Conservation (phyloP, 2,797 vertebrate species). For the Sebastes matsubarae region DNA sequence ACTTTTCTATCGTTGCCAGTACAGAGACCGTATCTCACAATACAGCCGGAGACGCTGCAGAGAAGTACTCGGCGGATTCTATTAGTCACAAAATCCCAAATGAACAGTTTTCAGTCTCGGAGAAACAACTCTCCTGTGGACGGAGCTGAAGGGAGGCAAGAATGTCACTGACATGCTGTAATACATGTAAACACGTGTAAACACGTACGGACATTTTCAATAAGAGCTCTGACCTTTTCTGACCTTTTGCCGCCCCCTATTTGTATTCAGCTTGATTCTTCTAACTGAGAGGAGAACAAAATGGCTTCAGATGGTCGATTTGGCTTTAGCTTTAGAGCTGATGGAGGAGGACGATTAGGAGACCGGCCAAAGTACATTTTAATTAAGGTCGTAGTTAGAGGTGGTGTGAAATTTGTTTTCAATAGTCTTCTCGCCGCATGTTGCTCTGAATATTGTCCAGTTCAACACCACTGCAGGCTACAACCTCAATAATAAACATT, state of each 20-base stretch:
- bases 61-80: background rate
- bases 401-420: background rate
- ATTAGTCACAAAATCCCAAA: no score
- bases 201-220: background rate
- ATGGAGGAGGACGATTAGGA: background rate
- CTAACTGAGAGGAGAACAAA: background rate
- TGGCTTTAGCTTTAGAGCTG: background rate
- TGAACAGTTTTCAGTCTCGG: no score
- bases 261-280: constrained; percentile 17
- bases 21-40: no score
- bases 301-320: constrained; percentile 5
- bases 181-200: no score
- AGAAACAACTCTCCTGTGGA: background rate
- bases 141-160: background rate
- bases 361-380: background rate
- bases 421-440: background rate
- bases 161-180: background rate
- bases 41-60: background rate
- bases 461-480: background rate
- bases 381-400: background rate
- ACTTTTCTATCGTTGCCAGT: no score
- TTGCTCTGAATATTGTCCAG: background rate
- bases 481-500: background rate
- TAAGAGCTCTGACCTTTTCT: constrained; percentile 12
- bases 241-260: constrained; percentile 6